Percentiles rank a stretch among this genome's conserved stretches.
Evolutionary conservation across 2,888 invertebrate species (phyloP).

Genomic region (Apotomis betuletana): DNA sequence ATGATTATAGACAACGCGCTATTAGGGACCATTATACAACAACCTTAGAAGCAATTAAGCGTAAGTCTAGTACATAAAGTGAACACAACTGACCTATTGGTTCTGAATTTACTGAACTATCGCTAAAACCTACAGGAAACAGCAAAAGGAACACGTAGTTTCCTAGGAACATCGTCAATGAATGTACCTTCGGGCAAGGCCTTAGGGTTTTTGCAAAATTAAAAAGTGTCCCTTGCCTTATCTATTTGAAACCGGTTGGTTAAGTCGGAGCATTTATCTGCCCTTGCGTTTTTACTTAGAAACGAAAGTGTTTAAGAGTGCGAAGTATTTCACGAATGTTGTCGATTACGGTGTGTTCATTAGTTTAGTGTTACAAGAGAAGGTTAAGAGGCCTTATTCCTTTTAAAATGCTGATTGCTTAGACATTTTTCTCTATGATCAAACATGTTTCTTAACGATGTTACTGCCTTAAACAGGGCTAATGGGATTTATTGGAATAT

Average conservation of each 20-base stretch:
- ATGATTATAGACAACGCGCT: slow-evolving; percentile 17
- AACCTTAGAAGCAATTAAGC: background rate
- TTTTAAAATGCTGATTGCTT: too few relatives aligned
- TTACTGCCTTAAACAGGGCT: too few relatives aligned
- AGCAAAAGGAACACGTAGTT: slow-evolving; percentile 15
- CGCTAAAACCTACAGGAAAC: slow-evolving; percentile 3
- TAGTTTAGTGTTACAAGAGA: background rate
- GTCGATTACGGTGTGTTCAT: background rate
- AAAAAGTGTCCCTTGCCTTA: slow-evolving; percentile 26
- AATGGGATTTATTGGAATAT: too few relatives aligned
- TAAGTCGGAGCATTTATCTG: slow-evolving; percentile 13
- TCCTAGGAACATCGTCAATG: slow-evolving; percentile 17
- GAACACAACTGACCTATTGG: background rate
- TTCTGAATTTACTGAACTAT: background rate
- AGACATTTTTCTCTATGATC: too few relatives aligned
- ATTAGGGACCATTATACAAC: slow-evolving; percentile 18
- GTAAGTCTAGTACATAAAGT: background rate
- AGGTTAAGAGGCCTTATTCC: too few relatives aligned
- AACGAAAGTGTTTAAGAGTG: slow-evolving; percentile 20
- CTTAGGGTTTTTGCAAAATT: slow-evolving; percentile 12
- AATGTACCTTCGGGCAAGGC: slow-evolving; percentile 30
- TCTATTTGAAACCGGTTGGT: slow-evolving; percentile 21
- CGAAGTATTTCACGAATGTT: background rate
- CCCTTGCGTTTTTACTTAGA: slow-evolving; percentile 12
- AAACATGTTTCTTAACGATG: too few relatives aligned